These are phyloP conservation scores for Acanthosoma haemorrhoidale DNA, from an alignment of 2,888 invertebrate genomes.

Conservation along the genomic window DNA sequence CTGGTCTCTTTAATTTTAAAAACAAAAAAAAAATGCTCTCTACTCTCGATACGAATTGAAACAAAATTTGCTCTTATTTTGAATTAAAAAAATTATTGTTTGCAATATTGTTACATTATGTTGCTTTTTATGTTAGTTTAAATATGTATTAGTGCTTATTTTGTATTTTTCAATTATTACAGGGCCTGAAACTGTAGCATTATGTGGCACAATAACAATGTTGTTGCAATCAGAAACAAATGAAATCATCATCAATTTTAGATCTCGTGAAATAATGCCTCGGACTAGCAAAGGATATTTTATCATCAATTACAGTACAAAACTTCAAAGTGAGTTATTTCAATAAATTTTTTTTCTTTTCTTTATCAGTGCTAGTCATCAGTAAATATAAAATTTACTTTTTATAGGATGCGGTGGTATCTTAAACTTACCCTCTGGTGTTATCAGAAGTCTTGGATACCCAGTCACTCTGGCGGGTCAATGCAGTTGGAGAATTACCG, in stretches of 20 bases:
- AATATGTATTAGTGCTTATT: no score
- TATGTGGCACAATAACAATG: neutral
- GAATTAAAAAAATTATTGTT: no score
- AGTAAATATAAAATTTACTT: neutral
- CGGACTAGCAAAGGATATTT: neutral
- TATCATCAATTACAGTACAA: neutral
- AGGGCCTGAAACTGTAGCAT: neutral
- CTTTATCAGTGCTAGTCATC: neutral
- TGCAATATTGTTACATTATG: no score
- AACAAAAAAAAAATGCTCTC: no score
- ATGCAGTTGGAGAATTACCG: constrained; percentile 67
- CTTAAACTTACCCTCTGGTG: constrained; percentile 59
- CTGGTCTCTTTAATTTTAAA: no score
- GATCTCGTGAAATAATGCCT: neutral
- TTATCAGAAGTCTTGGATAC: constrained; percentile 66
- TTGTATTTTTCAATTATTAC: neutral
- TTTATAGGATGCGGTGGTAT: constrained; percentile 62
- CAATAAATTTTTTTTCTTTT: neutral
- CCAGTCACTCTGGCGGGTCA: constrained; percentile 50
- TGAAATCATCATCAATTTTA: constrained; percentile 30
- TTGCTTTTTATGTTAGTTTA: no score
- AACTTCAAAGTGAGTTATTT: neutral
- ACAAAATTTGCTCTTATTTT: no score
- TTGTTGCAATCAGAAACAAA: constrained; percentile 4
- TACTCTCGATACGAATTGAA: no score